Conservation (phyloP, 1,140 invertebrate species). For the Ruditapes philippinarum region DNA sequence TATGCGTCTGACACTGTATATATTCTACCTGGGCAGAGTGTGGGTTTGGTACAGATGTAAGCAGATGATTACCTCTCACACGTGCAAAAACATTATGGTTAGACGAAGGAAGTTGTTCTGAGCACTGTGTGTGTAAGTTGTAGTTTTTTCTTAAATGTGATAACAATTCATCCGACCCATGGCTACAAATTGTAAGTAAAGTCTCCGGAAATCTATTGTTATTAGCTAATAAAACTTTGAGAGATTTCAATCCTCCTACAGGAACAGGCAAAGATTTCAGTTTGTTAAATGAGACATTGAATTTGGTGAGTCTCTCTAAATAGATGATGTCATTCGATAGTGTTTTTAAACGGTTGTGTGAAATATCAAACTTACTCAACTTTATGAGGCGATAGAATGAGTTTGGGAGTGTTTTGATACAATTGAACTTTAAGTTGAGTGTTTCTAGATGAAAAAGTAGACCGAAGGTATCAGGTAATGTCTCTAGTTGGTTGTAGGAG, state of each 20-base stretch:
- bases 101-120: constrained; percentile 61
- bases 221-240: constrained; percentile 82
- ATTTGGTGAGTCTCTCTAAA: constrained; percentile 82
- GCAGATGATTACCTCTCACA: constrained; percentile 82
- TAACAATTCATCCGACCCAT: constrained; percentile 83
- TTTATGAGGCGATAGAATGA: constrained; percentile 83
- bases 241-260: constrained; percentile 77
- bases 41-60: constrained; percentile 83
- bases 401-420: constrained; percentile 78
- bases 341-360: constrained; percentile 82
- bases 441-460: constrained; percentile 85
- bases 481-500: constrained; percentile 83
- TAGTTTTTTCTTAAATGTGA: constrained; percentile 82
- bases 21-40: constrained; percentile 85
- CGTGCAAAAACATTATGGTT: constrained; percentile 83
- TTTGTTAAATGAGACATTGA: constrained; percentile 86
- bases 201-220: constrained; percentile 83
- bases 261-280: constrained; percentile 82
- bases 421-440: constrained; percentile 82
- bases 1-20: constrained; percentile 86
- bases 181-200: constrained; percentile 83
- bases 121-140: constrained; percentile 53
- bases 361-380: constrained; percentile 85
- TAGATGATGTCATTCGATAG: constrained; percentile 83
- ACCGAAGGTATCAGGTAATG: constrained; percentile 85